Evolutionary conservation across 2,113 vertebrate species (phyloP).

Genomic region (Pygoscelis adeliae): DNA sequence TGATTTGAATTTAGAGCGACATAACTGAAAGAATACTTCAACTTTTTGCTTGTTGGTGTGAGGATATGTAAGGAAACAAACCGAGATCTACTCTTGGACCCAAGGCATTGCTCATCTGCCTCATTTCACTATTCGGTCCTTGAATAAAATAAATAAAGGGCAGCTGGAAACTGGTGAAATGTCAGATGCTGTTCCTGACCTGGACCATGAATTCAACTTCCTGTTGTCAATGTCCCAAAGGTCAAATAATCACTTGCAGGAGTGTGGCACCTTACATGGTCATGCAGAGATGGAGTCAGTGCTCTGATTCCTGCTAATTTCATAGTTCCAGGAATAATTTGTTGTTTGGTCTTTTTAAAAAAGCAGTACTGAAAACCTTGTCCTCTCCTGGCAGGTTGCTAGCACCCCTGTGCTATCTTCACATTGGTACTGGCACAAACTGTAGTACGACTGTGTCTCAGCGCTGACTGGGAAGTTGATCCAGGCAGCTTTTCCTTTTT

Average conservation of each 20-base stretch:
- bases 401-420: background rate
- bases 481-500: background rate
- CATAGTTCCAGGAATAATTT: background rate
- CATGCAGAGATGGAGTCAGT: background rate
- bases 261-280: background rate
- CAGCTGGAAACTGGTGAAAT: background rate
- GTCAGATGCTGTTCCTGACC: background rate
- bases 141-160: background rate
- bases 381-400: background rate
- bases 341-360: background rate
- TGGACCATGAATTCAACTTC: background rate
- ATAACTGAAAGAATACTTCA: rapidly evolving
- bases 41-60: background rate
- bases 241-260: background rate
- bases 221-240: background rate
- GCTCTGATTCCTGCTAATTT: background rate
- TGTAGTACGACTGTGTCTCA: background rate
- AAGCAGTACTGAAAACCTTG: background rate
- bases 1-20: background rate
- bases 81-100: background rate
- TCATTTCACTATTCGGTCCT: background rate
- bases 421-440: background rate
- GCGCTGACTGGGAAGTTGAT: background rate
- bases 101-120: background rate
- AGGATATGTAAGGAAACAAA: background rate